A percentile compares a stretch with the other conserved stretches of the same genome.
Conservation (phyloP, 2,888 invertebrate genomes). For the Agelastica alni region DNA sequence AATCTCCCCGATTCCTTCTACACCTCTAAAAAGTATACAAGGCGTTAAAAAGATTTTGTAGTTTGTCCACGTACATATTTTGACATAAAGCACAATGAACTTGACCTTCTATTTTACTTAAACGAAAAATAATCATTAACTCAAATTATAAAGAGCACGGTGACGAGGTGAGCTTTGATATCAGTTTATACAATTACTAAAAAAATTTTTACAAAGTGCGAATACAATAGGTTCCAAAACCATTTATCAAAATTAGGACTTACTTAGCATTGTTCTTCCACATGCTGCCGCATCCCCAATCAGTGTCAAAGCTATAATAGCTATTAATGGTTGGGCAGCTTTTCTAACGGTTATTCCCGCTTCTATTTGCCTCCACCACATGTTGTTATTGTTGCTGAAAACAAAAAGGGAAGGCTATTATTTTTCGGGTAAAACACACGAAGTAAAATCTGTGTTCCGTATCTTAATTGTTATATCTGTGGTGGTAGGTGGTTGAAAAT, state of each 20-base stretch:
- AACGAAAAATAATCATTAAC: too few species aligned
- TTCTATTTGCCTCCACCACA: constrained; percentile 4
- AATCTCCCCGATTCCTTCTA: too few species aligned
- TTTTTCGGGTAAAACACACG: background rate
- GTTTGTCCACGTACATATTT: too few species aligned
- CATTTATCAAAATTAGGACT: constrained; percentile 43
- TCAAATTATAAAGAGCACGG: too few species aligned
- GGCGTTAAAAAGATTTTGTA: too few species aligned
- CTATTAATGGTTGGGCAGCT: constrained; percentile 33
- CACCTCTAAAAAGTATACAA: too few species aligned
- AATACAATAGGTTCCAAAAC: constrained; percentile 8
- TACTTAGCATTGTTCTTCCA: constrained; percentile 49
- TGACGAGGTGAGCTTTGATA: background rate
- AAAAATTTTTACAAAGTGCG: background rate
- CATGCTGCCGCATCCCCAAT: constrained; percentile 41
- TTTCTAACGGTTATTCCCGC: constrained; percentile 14
- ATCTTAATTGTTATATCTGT: background rate
- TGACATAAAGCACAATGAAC: too few species aligned
- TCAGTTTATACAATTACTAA: background rate
- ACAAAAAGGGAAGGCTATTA: constrained; percentile 23
- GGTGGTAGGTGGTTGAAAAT: background rate
- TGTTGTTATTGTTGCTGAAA: constrained; percentile 31
- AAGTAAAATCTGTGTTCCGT: background rate
- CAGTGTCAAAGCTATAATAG: constrained; percentile 35
- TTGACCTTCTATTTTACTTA: too few species aligned